Conservation (phyloP, 2,888 invertebrate species). For the Lasius platythorax region DNA sequence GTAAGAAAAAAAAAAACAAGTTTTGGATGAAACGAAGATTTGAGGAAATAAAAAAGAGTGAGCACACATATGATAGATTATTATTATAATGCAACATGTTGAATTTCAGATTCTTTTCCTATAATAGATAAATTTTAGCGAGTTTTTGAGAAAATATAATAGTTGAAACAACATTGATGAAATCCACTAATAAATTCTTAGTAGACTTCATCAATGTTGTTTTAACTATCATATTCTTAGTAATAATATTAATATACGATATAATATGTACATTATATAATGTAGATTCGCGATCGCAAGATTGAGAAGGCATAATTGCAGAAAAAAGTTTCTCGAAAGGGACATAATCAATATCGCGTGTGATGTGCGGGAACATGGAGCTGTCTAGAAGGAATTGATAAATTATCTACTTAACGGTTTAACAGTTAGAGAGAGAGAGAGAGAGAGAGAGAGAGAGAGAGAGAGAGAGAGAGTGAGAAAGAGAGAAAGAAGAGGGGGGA, state of each 20-base stretch:
- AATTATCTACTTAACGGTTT: conserved; percentile 45
- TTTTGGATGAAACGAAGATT: not conserved
- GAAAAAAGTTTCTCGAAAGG: conserved; percentile 35
- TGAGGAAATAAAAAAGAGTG: not conserved
- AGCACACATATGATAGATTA: not conserved
- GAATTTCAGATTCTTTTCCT: not conserved
- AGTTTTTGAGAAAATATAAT: not conserved
- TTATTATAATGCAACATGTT: not conserved
- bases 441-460: no score
- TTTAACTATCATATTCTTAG: not conserved
- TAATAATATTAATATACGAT: not conserved
- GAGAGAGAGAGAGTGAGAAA: no score
- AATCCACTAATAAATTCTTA: not conserved
- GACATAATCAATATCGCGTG: conserved; percentile 55
- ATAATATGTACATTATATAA: not conserved
- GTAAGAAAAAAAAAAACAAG: not conserved
- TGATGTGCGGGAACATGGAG: conserved; percentile 7
- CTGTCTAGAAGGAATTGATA: conserved; percentile 50
- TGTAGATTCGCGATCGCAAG: not conserved
- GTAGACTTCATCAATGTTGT: not conserved
- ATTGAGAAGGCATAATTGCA: not conserved
- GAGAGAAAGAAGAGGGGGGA: no score
- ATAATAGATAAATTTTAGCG: not conserved
- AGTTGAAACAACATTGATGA: not conserved
- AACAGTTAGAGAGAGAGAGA: conserved; percentile 7